These are phyloP conservation scores for Gadopsis bispinosus DNA, from an alignment of 2,797 vertebrate genomes.

Conservation along the genomic window DNA sequence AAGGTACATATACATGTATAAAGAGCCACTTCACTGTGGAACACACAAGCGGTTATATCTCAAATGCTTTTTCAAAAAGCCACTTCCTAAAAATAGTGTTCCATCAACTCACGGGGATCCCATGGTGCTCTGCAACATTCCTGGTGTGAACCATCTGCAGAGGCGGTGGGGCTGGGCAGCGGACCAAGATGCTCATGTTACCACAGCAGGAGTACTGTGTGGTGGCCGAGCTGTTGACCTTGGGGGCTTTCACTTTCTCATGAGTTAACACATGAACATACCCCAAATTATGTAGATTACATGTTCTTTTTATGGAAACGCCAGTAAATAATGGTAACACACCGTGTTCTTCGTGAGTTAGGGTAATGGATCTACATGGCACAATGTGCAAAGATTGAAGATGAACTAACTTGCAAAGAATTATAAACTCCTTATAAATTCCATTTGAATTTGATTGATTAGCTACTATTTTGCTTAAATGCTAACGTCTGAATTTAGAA, in stretches of 20 bases:
- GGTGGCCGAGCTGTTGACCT: constrained; percentile 49
- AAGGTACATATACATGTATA: neutral
- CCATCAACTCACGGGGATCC: constrained; percentile 70
- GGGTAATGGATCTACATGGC: neutral
- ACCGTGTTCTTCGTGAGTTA: neutral
- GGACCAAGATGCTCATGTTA: constrained; percentile 56
- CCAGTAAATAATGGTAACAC: too few species aligned
- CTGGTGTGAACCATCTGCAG: constrained; percentile 70
- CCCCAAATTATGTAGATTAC: neutral
- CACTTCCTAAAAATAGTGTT: constrained; percentile 79
- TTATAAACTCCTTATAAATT: neutral
- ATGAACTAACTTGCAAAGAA: neutral
- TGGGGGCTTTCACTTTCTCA: constrained; percentile 41
- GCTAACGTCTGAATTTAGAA: neutral
- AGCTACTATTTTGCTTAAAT: neutral
- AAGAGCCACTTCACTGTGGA: neutral
- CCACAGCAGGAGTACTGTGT: constrained; percentile 38
- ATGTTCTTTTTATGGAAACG: neutral
- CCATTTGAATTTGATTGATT: neutral
- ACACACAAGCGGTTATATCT: constrained; percentile 52
- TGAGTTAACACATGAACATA: constrained; percentile 25
- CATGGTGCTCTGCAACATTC: constrained; percentile 75
- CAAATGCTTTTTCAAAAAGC: constrained; percentile 60
- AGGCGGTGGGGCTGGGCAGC: constrained; percentile 39
- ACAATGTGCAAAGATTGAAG: neutral